Percentiles rank a stretch among this genome's conserved stretches.
Conservation (phyloP, 1,140 invertebrate genomes). For the Hirudo medicinalis region DNA sequence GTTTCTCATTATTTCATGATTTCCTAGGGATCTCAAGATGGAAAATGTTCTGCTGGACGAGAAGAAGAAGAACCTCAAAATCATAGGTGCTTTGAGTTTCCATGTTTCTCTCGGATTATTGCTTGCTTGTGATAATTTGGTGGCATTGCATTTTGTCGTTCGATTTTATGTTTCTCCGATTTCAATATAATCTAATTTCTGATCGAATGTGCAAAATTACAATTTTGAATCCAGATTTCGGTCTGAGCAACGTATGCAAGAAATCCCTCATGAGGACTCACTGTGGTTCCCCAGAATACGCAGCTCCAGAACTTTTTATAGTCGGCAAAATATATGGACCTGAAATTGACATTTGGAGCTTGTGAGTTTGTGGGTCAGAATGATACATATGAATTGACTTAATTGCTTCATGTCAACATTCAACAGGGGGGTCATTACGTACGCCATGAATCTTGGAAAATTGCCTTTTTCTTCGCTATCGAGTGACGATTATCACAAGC, state of each 20-base stretch:
- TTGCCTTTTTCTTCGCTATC: constrained; percentile 50
- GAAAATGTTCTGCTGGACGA: constrained; percentile 58
- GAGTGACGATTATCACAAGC: constrained; percentile 44
- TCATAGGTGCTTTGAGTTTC: constrained; percentile 45
- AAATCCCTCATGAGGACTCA: constrained; percentile 51
- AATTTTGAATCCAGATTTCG: constrained; percentile 49
- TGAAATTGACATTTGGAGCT: constrained; percentile 62
- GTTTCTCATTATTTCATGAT: background rate
- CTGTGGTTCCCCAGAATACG: constrained; percentile 62
- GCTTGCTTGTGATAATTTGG: too few relatives aligned
- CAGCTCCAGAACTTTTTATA: constrained; percentile 57
- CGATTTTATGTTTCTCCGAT: too few relatives aligned
- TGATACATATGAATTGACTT: constrained; percentile 11
- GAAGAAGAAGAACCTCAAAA: constrained; percentile 52
- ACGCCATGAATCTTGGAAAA: constrained; percentile 53
- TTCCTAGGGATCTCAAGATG: constrained; percentile 56
- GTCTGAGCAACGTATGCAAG: constrained; percentile 53
- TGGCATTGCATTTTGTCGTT: too few relatives aligned
- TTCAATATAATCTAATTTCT: too few relatives aligned
- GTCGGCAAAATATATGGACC: constrained; percentile 52
- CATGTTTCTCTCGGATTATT: too few relatives aligned
- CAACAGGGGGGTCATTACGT: constrained; percentile 53
- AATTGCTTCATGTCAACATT: background rate
- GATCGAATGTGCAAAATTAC: background rate
- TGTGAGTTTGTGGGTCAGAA: constrained; percentile 42